These are phyloP conservation scores for Agonopterix subpropinquella DNA, from an alignment of 2,888 invertebrate species.

Conservation along the genomic window DNA sequence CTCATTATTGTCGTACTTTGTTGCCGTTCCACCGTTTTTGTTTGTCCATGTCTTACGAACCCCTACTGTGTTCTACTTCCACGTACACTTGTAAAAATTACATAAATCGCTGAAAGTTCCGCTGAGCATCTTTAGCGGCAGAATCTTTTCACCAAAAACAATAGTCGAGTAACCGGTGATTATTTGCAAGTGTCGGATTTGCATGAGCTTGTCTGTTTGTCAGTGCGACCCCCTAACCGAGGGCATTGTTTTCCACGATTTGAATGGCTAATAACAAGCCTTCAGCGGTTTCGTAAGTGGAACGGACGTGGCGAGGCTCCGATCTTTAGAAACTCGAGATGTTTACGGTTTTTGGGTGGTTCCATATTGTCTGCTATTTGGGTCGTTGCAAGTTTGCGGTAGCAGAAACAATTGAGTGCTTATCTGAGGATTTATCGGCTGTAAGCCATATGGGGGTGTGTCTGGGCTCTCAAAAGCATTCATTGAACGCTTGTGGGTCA, in stretches of 20 bases:
- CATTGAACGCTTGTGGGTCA: background rate
- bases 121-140: conserved; percentile 28
- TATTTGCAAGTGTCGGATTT: conserved; percentile 53
- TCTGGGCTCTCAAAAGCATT: background rate
- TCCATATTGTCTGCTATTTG: conserved; percentile 27
- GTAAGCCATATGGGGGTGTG: background rate
- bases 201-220: conserved; percentile 43
- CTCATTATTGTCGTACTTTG: too few relatives aligned
- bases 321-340: conserved; percentile 42
- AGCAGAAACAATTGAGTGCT: conserved; percentile 6
- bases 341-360: conserved; percentile 37
- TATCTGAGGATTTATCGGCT: background rate
- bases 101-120: conserved; percentile 12
- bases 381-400: conserved; percentile 15
- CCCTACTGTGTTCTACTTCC: background rate
- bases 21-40: too few relatives aligned
- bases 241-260: conserved; percentile 56
- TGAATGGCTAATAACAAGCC: conserved; percentile 60
- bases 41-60: too few relatives aligned
- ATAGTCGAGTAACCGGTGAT: conserved; percentile 41
- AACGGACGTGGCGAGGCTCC: conserved; percentile 31
- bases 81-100: background rate
- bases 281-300: conserved; percentile 34
- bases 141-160: conserved; percentile 47
- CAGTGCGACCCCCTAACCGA: conserved; percentile 50